Conservation (phyloP, 1,140 invertebrate genomes). For the Macrobrachium nipponense region DNA sequence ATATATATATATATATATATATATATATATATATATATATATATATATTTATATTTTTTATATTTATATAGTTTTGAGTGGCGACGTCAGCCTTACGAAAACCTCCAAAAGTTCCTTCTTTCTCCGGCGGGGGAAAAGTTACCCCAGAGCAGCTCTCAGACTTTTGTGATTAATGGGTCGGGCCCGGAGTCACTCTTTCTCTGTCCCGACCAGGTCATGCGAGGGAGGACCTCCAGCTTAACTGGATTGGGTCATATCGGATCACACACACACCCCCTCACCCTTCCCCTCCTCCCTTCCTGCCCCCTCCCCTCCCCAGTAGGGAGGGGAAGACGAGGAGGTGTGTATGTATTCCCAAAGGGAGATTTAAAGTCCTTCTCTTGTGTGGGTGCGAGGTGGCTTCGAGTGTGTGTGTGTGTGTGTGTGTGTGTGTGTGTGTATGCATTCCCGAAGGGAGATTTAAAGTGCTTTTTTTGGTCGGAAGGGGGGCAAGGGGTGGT, state of each 20-base stretch:
- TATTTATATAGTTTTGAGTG: constrained; percentile 22
- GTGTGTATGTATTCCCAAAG: background rate
- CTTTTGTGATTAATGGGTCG: constrained; percentile 51
- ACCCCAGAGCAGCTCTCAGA: constrained; percentile 32
- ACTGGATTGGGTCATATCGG: background rate
- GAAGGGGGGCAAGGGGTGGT: background rate
- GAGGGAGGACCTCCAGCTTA: constrained; percentile 1
- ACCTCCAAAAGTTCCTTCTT: constrained; percentile 44
- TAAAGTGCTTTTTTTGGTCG: background rate
- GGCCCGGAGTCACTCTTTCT: constrained; percentile 53
- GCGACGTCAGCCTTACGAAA: constrained; percentile 34
- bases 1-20: too few relatives aligned
- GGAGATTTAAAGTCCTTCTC: background rate
- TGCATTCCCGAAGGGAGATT: background rate
- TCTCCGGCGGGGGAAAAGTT: constrained; percentile 47
- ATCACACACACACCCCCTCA: background rate
- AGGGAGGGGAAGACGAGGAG: background rate
- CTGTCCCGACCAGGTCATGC: constrained; percentile 54
- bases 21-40: too few relatives aligned
- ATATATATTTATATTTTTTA: too few relatives aligned
- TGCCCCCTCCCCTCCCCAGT: too few relatives aligned
- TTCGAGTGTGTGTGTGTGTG: too few relatives aligned
- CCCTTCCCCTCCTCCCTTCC: too few relatives aligned
- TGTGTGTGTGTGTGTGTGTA: background rate
- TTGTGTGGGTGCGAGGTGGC: too few relatives aligned